Conservation (phyloP, 2,888 invertebrate species). For the Resseliella maxima region DNA sequence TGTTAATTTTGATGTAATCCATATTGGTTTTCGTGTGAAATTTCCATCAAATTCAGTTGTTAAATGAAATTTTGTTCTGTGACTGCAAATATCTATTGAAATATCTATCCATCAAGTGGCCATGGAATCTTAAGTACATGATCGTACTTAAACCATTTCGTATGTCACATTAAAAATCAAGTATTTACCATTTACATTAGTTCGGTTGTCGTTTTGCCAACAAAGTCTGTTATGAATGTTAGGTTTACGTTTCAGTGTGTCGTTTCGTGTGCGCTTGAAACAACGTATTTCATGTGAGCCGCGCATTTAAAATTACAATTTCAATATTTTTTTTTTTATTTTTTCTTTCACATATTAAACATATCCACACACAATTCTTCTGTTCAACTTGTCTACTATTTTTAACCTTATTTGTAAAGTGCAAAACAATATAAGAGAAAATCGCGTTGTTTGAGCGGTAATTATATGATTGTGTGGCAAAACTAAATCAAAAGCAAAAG, state of each 20-base stretch:
- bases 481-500: neutral
- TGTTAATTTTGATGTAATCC: too few relatives aligned
- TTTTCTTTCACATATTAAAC: neutral
- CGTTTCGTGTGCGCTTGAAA: conserved; percentile 33
- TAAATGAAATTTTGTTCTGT: too few relatives aligned
- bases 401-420: conserved; percentile 11
- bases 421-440: neutral
- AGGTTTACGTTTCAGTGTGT: conserved; percentile 6
- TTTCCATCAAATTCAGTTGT: too few relatives aligned
- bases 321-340: neutral
- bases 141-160: neutral
- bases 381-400: neutral
- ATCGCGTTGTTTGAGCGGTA: neutral
- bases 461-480: neutral
- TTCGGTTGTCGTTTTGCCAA: neutral
- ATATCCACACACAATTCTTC: neutral
- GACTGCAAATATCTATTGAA: too few relatives aligned
- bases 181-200: too few relatives aligned
- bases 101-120: neutral
- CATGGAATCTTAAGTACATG: neutral
- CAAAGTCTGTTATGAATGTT: conserved; percentile 44
- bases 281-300: neutral
- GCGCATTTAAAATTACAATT: neutral
- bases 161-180: neutral
- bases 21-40: too few relatives aligned